These are phyloP conservation scores for Drosophila leontia DNA, from an alignment of 1,140 invertebrate genomes.

Conservation along the genomic window DNA sequence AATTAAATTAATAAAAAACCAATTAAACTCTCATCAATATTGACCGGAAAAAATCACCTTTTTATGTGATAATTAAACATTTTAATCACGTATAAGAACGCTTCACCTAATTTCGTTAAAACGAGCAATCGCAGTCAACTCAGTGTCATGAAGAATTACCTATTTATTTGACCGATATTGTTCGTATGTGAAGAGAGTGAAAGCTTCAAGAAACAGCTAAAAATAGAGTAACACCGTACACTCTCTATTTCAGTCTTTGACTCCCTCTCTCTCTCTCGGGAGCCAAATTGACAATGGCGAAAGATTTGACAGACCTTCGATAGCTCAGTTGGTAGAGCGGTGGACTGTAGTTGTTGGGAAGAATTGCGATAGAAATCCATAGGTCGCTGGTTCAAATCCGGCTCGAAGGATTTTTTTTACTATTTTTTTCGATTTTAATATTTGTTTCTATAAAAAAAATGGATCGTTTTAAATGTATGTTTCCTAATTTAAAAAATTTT, in stretches of 20 bases:
- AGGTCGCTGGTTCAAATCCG: constrained; percentile 91
- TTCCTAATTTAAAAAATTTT: background rate
- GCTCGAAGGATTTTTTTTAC: constrained; percentile 87
- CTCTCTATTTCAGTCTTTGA: background rate
- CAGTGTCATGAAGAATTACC: background rate
- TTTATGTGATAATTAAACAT: background rate
- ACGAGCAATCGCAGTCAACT: too few species aligned
- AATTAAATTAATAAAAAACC: too few species aligned
- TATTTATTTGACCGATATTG: background rate
- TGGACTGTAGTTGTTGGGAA: constrained; percentile 89
- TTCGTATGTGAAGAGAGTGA: background rate
- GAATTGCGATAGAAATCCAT: constrained; percentile 85
- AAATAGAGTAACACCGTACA: background rate
- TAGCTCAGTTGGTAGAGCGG: constrained; percentile 95
- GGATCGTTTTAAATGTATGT: background rate
- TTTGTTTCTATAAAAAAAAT: too few species aligned
- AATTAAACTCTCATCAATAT: too few species aligned
- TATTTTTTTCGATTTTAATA: background rate
- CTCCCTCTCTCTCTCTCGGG: background rate
- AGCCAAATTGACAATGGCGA: background rate
- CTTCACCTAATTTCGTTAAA: background rate
- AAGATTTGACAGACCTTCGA: constrained; percentile 87
- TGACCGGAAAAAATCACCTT: too few species aligned
- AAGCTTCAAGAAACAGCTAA: background rate
- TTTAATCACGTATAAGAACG: background rate